A percentile compares a stretch with the other conserved stretches of the same genome.
Evolutionary conservation across 2,113 vertebrate species (phyloP).

Genomic region (Alosa alosa): DNA sequence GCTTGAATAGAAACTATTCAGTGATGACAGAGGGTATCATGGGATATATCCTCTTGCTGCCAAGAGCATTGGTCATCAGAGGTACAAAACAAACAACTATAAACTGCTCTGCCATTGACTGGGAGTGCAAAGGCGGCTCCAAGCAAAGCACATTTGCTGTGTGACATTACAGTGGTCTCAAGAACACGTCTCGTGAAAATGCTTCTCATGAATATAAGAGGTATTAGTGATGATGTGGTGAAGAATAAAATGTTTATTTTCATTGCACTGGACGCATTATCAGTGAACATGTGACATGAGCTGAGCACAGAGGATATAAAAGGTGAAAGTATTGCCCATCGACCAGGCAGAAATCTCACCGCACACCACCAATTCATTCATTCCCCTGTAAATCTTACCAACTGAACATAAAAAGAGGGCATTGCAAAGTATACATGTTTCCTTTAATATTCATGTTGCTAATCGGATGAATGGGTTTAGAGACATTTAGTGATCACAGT

Average conservation of each 20-base stretch:
- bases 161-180: too few species aligned
- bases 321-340: not conserved
- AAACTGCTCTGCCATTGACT: not conserved
- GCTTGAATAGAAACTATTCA: slow-evolving; percentile 22
- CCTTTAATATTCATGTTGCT: not conserved
- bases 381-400: not conserved
- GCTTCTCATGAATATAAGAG: not conserved
- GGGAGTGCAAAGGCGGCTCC: not conserved
- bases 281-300: not conserved
- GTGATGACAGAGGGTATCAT: slow-evolving; percentile 8
- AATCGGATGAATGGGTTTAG: not conserved
- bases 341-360: not conserved
- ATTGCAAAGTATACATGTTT: not conserved
- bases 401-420: not conserved
- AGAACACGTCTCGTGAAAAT: not conserved
- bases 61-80: not conserved
- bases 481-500: not conserved
- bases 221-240: not conserved
- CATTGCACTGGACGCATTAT: slow-evolving; percentile 3
- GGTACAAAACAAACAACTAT: not conserved
- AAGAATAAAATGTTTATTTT: slow-evolving; percentile 19
- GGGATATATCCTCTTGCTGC: not conserved
- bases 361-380: not conserved
- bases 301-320: not conserved
- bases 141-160: not conserved